Evolutionary conservation across 1,140 invertebrate genomes (phyloP).

Genomic region (Drosophila mojavensis): DNA sequence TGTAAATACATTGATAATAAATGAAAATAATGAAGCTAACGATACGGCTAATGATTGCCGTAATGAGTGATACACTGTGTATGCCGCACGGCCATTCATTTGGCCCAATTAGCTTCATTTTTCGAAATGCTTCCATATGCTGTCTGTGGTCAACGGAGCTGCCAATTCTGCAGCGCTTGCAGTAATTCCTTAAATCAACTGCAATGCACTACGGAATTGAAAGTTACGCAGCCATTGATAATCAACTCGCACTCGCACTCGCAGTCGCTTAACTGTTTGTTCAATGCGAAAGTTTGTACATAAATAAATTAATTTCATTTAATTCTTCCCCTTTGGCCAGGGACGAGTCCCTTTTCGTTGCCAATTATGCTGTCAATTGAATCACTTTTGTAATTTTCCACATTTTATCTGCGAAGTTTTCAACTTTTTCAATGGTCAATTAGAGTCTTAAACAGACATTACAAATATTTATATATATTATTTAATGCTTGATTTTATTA

Average conservation of each 20-base stretch:
- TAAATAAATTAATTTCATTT: background rate
- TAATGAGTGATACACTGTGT: too few relatives aligned
- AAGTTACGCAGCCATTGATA: slow-evolving; percentile 82
- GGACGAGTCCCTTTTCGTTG: background rate
- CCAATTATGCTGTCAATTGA: slow-evolving; percentile 30
- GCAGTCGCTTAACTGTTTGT: background rate
- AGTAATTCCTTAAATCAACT: slow-evolving; percentile 89
- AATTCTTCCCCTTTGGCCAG: background rate
- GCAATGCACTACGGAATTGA: slow-evolving; percentile 98
- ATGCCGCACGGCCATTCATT: too few relatives aligned
- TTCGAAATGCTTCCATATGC: background rate
- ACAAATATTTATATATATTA: too few relatives aligned
- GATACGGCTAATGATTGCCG: too few relatives aligned
- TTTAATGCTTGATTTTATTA: too few relatives aligned
- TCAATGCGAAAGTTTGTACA: slow-evolving; percentile 5
- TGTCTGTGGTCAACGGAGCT: slow-evolving; percentile 46
- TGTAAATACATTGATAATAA: too few relatives aligned
- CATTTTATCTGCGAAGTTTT: background rate
- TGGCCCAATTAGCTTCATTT: background rate
- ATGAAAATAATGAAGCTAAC: too few relatives aligned
- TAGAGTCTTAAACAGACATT: too few relatives aligned
- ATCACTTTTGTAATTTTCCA: slow-evolving; percentile 16
- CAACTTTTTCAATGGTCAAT: background rate
- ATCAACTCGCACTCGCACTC: background rate
- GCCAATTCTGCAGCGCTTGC: slow-evolving; percentile 96